Evolutionary conservation across 2,113 vertebrate genomes (phyloP), one percentile per base, ranked within the genome.

Genomic region (Syngnathus scovelli): DNA sequence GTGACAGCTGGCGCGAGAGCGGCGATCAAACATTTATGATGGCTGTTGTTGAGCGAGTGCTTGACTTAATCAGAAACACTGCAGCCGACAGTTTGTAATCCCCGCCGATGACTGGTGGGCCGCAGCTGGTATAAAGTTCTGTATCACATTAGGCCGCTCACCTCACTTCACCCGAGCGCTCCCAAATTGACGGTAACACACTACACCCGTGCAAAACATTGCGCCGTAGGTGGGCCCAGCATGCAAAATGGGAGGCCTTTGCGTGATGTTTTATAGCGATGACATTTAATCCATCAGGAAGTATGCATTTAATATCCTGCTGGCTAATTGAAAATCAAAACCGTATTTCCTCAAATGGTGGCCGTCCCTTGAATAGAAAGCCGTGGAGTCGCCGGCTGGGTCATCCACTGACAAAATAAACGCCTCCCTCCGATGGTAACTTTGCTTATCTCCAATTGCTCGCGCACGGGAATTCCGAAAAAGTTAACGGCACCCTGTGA

Each of bases 61-160:
- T 78, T 61, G 71, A 77, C 69, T 70, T 83, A 79, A 86, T 78
- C 67, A 78, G 67, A 79, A 85, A 79, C 76, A 80, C 44, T 68
- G 64, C 68, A 66, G 68, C 73, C 81, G 80, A 81, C 72, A 71
- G 70, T 68, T 78, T 63, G 78, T 70, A 65, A 64, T 71, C 77
- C 52, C 52, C 61, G 78, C 10, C 15, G 71, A 41, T 66, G 49
- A 64, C 52, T 78, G 69, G 60, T 69, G 61, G 65, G 60, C 41
- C 72, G 66, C 71, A 79, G 52, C 60, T 76, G 56, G 68, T 74
- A 51, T 72, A 74, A 82, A 51, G 33, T 49, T 64, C 52, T 69
- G 66, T 76, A 58, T 83, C 49, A 56, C 55, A 77, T 74, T 69
- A 72, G 70, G 68, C 43, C 2, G 16, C 75, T 75, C 61, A 80